phyloP scores from a whole-genome alignment of 2,113 vertebrate species.

The Azemiops feae region DNA sequence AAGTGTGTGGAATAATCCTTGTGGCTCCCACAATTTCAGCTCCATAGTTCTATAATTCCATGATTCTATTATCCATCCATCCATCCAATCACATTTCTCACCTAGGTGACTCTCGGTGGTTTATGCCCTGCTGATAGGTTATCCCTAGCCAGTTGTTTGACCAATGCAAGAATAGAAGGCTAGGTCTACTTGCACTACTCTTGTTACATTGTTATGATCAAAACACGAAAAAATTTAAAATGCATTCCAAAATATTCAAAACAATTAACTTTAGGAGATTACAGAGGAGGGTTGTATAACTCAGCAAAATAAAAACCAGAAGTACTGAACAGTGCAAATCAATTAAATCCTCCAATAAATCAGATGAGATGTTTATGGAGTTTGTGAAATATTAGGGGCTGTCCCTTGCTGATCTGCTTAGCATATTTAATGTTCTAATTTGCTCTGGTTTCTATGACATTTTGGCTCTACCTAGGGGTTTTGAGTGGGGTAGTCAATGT shows the following conservation, averaged over 20 bases:
- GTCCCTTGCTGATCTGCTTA: background rate
- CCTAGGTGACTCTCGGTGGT: background rate
- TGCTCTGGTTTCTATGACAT: background rate
- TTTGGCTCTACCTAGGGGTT: conserved; percentile 57
- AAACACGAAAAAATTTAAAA: background rate
- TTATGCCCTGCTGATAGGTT: background rate
- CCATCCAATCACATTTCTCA: background rate
- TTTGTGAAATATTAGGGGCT: background rate
- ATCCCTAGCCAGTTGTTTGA: background rate
- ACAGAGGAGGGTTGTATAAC: background rate
- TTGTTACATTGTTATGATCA: background rate
- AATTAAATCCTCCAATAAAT: background rate
- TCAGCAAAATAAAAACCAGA: background rate
- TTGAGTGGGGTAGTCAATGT: background rate
- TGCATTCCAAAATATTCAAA: background rate
- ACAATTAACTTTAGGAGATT: background rate
- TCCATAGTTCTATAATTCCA: background rate
- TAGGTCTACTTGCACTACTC: background rate
- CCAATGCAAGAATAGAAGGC: background rate
- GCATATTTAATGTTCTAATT: conserved; percentile 1
- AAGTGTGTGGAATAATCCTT: background rate
- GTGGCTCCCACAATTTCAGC: background rate
- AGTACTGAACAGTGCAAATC: background rate
- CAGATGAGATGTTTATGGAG: background rate
- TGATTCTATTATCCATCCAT: background rate